These are phyloP conservation scores for Brachyopa scutellaris DNA, from an alignment of 2,888 invertebrate species.

Conservation along the genomic window DNA sequence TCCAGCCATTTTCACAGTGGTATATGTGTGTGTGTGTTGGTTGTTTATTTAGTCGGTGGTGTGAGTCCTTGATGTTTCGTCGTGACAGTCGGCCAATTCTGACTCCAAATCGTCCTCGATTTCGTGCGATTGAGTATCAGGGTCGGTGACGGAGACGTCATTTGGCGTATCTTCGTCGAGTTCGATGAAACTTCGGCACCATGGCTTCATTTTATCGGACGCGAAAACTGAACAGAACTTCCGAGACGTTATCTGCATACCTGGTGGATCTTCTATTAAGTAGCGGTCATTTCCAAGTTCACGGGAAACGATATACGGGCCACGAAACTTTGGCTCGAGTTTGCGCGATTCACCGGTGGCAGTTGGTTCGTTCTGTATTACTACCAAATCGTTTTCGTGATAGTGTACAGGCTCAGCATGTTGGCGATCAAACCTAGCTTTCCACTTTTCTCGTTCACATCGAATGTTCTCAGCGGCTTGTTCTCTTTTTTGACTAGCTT, in stretches of 20 bases:
- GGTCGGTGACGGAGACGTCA: too few species aligned
- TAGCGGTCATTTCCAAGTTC: slow-evolving; percentile 73
- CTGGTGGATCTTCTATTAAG: slow-evolving; percentile 67
- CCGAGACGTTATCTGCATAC: background rate
- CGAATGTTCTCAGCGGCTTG: too few species aligned
- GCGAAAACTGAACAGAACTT: slow-evolving; percentile 41
- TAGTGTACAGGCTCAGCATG: background rate
- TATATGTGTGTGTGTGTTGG: too few species aligned
- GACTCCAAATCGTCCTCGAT: slow-evolving; percentile 24
- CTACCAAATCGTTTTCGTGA: background rate
- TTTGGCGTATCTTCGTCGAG: background rate
- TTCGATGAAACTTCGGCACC: slow-evolving; percentile 15
- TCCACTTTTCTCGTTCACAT: background rate
- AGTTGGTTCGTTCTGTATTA: background rate
- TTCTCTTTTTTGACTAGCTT: background rate
- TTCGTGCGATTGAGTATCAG: too few species aligned
- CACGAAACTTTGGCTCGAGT: slow-evolving; percentile 73
- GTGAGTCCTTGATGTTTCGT: too few species aligned
- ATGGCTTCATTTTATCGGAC: slow-evolving; percentile 68
- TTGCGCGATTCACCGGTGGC: slow-evolving; percentile 63
- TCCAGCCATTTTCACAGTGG: too few species aligned
- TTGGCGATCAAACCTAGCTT: background rate
- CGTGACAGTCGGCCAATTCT: slow-evolving; percentile 36
- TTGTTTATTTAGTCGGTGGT: too few species aligned
- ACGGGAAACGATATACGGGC: slow-evolving; percentile 74